Conservation (phyloP, 1,140 invertebrate genomes). For the Drosophila elegans region DNA sequence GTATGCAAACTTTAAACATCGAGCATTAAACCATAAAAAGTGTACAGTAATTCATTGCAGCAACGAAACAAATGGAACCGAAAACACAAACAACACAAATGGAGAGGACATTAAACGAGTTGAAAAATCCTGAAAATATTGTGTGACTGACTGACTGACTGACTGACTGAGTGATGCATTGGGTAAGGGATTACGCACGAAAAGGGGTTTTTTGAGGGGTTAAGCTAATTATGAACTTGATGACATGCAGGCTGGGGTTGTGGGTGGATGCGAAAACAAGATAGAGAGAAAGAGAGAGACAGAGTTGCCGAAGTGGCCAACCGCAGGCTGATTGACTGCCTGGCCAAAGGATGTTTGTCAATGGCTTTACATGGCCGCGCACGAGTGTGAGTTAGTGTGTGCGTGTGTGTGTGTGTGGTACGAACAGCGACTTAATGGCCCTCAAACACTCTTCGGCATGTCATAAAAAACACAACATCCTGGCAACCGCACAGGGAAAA, state of each 20-base stretch:
- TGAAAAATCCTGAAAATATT: slow-evolving; percentile 66
- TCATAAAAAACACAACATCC: slow-evolving; percentile 72
- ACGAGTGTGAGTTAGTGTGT: slow-evolving; percentile 19
- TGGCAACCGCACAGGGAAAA: slow-evolving; percentile 29
- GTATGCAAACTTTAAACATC: slow-evolving; percentile 30
- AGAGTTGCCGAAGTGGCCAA: slow-evolving; percentile 36
- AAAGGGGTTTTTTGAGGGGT: neutral
- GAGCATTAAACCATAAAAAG: slow-evolving; percentile 37
- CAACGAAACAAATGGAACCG: slow-evolving; percentile 31
- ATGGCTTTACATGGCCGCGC: slow-evolving; percentile 38
- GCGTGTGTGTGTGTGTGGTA: slow-evolving; percentile 49
- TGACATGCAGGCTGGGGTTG: slow-evolving; percentile 58
- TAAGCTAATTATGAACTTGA: slow-evolving; percentile 75
- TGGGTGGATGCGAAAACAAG: neutral
- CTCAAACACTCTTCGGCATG: slow-evolving; percentile 81
- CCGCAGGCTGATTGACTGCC: slow-evolving; percentile 37
- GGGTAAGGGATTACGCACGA: slow-evolving; percentile 49
- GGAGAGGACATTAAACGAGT: slow-evolving; percentile 42
- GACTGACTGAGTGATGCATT: slow-evolving; percentile 56
- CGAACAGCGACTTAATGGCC: slow-evolving; percentile 78
- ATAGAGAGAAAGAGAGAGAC: slow-evolving; percentile 1
- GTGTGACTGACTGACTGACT: slow-evolving; percentile 51
- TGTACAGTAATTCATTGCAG: slow-evolving; percentile 47
- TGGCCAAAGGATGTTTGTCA: slow-evolving; percentile 38
- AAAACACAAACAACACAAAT: slow-evolving; percentile 35